A percentile compares a stretch with the other conserved stretches of the same genome.
Evolutionary conservation across 2,113 vertebrate species (phyloP).

Genomic region (Tinamus guttatus): DNA sequence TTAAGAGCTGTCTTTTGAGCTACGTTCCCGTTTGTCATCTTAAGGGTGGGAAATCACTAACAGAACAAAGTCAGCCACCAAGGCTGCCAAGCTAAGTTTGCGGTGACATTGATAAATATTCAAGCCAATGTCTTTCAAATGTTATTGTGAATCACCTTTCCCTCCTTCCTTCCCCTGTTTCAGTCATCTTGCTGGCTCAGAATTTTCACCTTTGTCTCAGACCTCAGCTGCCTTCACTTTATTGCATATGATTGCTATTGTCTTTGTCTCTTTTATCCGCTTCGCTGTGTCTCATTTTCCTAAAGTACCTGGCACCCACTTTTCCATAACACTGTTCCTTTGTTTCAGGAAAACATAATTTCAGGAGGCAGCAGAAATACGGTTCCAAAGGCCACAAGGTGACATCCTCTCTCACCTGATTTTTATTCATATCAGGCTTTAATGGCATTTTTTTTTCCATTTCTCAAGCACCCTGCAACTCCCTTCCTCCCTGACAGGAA

Average conservation of each 20-base stretch:
- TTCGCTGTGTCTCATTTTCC: conserved; percentile 81
- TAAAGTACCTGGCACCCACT: conserved; percentile 82
- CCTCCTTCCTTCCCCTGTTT: conserved; percentile 84
- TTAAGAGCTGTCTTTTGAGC: conserved; percentile 23
- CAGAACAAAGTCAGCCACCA: conserved; percentile 72
- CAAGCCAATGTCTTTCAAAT: conserved; percentile 80
- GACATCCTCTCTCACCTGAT: conserved; percentile 84
- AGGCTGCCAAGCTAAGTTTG: conserved; percentile 69
- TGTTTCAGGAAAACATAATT: conserved; percentile 82
- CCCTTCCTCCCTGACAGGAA: conserved; percentile 86
- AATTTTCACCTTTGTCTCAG: conserved; percentile 79
- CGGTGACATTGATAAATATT: conserved; percentile 73
- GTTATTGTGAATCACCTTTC: conserved; percentile 80
- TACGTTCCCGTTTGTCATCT: conserved; percentile 75
- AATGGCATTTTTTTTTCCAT: conserved; percentile 76
- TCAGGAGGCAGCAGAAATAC: conserved; percentile 79
- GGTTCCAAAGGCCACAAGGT: conserved; percentile 80
- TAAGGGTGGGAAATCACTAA: conserved; percentile 59
- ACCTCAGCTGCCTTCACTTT: conserved; percentile 77
- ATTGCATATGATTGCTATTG: conserved; percentile 72
- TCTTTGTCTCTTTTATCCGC: conserved; percentile 82
- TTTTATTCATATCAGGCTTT: conserved; percentile 80
- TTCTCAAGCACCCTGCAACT: conserved; percentile 81
- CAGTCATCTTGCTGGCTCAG: conserved; percentile 82
- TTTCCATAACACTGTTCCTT: conserved; percentile 81